Evolutionary conservation across 2,888 invertebrate species (phyloP), one percentile per base, ranked within the genome.

Genomic region (Caenorhabditis panamensis): DNA sequence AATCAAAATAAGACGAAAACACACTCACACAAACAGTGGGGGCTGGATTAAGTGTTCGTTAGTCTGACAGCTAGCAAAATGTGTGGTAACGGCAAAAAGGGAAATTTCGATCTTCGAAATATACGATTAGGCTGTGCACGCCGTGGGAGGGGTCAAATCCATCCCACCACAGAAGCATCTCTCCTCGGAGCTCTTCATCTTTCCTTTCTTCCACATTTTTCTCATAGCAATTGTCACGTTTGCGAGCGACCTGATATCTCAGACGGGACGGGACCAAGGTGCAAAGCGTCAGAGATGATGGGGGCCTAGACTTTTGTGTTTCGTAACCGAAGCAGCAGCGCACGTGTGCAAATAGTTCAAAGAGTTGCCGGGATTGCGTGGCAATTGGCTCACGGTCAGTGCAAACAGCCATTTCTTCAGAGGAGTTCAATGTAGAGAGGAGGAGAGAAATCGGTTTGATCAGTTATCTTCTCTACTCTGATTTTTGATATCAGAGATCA

Each of bases 221-320:
- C 72, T 37, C 41, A 59, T 28, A 58, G 59, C 75, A 66, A 75
- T 75, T 66, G 75, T 75, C 75, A 75, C 75, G 75, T 75, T 66
- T 75, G 66, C 75, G 26, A 37, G 66, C 75, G 26, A 37, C 73
- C 26, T 61, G 75, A 75, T 47, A 47, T 73, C 72, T 54, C 49
- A 73, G 72, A 64, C 72, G 44, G 58, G 41, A 41, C 41, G 41
- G 66, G 75, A 75, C 75, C 75, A 66, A 75, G 75, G 75, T 75
- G 75, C 75, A 75, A 75, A 75, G 75, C 75, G 75, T 75, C 75
- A 75, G 75, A 75, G 75, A 75, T 66, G 64, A 73, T 51, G 68
- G 22, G 18, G 53, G 20, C 53, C 22, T 37, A 58, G 64, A 56
- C 28, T 16, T 56, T 62, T 41, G 2, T 2, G 11, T 41, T 41